These are phyloP conservation scores for Bostrychus sinensis DNA, from an alignment of 2,113 vertebrate species.

Conservation along the genomic window DNA sequence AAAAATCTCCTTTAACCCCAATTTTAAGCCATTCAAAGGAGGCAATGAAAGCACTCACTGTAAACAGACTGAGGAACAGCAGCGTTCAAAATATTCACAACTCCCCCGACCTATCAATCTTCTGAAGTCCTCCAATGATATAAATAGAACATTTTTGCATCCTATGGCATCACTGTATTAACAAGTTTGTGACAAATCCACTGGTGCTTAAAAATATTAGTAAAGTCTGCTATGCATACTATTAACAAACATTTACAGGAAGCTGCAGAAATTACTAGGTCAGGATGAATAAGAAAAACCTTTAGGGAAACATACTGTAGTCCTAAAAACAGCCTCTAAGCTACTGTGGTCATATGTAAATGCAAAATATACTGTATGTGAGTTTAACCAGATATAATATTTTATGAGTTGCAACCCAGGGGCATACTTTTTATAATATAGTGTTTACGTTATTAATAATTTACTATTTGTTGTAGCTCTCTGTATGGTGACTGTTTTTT, in stretches of 20 bases:
- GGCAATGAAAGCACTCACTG: no score
- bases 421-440: not conserved
- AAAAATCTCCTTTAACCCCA: no score
- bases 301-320: no score
- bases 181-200: not conserved
- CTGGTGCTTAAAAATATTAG: not conserved
- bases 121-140: not conserved
- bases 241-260: no score
- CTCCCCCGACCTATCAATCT: not conserved
- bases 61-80: no score
- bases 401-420: not conserved
- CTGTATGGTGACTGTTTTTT: constrained; percentile 12
- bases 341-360: not conserved
- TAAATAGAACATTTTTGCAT: not conserved
- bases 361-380: not conserved
- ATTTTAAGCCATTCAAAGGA: no score
- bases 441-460: constrained; percentile 10
- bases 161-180: not conserved
- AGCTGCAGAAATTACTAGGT: not conserved
- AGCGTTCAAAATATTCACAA: constrained; percentile 6
- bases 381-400: not conserved
- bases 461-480: constrained; percentile 18
- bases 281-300: no score
- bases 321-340: not conserved
- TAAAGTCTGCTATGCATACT: not conserved